Evolutionary conservation across 2,113 vertebrate genomes (phyloP).

Genomic region (Addax nasomaculatus): DNA sequence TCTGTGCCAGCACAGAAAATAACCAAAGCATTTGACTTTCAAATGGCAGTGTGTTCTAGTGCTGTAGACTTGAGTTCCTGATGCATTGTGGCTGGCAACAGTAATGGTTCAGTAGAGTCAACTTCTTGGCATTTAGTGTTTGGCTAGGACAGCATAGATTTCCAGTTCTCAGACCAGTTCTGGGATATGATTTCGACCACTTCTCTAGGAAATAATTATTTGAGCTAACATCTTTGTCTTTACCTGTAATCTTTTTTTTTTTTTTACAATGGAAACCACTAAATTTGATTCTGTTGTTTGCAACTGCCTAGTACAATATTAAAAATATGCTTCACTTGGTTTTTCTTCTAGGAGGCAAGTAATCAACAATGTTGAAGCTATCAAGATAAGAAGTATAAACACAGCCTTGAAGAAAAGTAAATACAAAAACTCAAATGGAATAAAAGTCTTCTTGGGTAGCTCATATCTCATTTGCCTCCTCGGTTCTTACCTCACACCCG

Average conservation of each 20-base stretch:
- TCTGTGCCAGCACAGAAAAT: background rate
- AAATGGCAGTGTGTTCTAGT: background rate
- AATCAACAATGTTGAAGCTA: background rate
- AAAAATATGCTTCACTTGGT: background rate
- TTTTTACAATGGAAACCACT: background rate
- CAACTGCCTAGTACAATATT: background rate
- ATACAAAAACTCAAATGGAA: background rate
- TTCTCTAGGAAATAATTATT: slow-evolving; percentile 1
- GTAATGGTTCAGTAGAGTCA: background rate
- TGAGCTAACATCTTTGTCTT: background rate
- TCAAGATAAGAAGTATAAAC: background rate
- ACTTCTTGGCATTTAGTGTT: background rate
- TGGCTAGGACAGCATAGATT: background rate
- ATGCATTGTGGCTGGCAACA: background rate
- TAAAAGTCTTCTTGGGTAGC: background rate
- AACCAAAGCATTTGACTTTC: background rate
- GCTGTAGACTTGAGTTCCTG: background rate
- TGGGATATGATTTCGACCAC: background rate
- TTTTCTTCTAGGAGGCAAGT: background rate
- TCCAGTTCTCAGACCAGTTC: background rate
- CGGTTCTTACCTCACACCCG: background rate
- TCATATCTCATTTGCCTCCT: background rate
- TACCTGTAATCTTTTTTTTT: background rate
- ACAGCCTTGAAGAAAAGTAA: background rate
- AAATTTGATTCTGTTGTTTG: background rate